Percentiles rank a stretch among this genome's conserved stretches.
Conservation (phyloP, 30 jellyfish, hydroid and myxozoan species). For the Cassiopea xamachana region DNA sequence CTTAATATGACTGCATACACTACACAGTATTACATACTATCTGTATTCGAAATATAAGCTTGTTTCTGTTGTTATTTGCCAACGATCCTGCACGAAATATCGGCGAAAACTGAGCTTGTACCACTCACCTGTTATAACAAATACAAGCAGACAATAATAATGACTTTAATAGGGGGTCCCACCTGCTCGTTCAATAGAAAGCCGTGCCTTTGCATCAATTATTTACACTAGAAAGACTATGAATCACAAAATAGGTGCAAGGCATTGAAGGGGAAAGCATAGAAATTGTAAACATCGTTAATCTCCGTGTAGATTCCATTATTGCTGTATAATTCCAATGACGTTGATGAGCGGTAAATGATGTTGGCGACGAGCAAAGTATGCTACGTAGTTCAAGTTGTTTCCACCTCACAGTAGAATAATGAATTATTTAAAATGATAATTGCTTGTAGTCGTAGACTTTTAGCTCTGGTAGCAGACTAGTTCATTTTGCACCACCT, state of each 20-base stretch:
- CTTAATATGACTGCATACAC: too few species aligned
- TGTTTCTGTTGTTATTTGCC: not conserved
- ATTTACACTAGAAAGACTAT: not conserved
- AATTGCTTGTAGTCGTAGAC: too few species aligned
- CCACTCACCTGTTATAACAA: not conserved
- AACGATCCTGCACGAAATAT: not conserved
- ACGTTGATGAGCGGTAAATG: too few species aligned
- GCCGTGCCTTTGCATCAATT: not conserved
- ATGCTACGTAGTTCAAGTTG: too few species aligned
- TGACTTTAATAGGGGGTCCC: not conserved
- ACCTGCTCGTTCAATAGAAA: constrained; percentile 1
- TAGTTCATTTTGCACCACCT: too few species aligned
- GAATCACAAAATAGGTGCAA: not conserved
- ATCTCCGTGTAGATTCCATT: not conserved
- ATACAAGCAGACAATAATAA: constrained; percentile 1
- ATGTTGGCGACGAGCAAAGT: too few species aligned
- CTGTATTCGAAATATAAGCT: too few species aligned
- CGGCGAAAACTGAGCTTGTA: not conserved
- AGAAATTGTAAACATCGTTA: too few species aligned
- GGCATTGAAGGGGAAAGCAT: not conserved
- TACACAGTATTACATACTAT: too few species aligned
- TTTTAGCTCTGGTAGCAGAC: too few species aligned
- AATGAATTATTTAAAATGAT: too few species aligned
- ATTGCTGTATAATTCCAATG: not conserved
- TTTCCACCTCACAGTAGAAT: too few species aligned